Conservation (phyloP, 2,888 invertebrate species). For the Endotricha flammealis region DNA sequence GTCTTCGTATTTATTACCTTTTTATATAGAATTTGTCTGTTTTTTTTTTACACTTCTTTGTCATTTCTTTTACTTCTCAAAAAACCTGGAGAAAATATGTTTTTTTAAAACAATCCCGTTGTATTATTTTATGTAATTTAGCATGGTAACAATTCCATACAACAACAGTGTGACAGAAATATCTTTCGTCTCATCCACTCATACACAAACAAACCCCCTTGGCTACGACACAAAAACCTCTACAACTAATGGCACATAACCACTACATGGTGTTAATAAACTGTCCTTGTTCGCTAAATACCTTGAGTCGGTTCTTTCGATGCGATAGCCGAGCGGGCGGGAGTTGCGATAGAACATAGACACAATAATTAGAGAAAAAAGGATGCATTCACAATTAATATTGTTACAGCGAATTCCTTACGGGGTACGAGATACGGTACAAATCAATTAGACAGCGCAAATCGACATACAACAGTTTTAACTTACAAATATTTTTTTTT, state of each 20-base stretch:
- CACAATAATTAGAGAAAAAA: constrained; percentile 79
- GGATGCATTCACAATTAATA: constrained; percentile 66
- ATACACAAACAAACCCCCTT: constrained; percentile 73
- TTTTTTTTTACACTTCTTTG: no score
- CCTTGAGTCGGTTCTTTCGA: constrained; percentile 79
- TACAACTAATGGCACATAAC: constrained; percentile 61
- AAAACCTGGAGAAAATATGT: no score
- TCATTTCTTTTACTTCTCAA: no score
- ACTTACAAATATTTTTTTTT: constrained; percentile 18
- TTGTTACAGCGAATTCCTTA: constrained; percentile 34
- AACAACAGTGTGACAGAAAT: constrained; percentile 40
- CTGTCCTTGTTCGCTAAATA: constrained; percentile 40
- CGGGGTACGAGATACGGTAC: constrained; percentile 42
- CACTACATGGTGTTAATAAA: constrained; percentile 54
- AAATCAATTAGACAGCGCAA: background rate
- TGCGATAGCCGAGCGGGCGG: constrained; percentile 81
- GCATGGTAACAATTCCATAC: background rate
- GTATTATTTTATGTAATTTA: constrained; percentile 2
- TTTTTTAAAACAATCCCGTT: no score
- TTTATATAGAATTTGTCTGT: no score
- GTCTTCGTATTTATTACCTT: no score
- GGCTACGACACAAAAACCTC: constrained; percentile 74
- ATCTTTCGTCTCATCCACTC: constrained; percentile 50
- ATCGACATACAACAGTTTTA: constrained; percentile 6
- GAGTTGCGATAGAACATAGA: constrained; percentile 85